Percentiles rank a stretch among this genome's conserved stretches.
Conservation (phyloP, 1,140 invertebrate genomes). For the Antheraea pernyi region DNA sequence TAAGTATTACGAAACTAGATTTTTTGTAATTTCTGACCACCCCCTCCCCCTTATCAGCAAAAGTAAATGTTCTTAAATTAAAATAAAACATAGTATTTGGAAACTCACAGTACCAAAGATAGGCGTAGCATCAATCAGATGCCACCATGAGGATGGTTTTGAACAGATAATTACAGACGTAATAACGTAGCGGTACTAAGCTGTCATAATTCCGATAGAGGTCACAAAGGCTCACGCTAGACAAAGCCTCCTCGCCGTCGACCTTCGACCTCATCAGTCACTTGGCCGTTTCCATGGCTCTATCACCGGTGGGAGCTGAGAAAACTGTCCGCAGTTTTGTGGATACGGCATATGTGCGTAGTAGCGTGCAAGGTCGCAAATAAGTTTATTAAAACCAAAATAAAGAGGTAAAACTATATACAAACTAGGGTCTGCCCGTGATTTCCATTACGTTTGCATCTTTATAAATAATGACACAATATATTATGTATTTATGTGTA, state of each 20-base stretch:
- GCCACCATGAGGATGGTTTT: neutral
- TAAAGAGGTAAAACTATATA: too few relatives aligned
- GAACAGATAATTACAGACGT: slow-evolving; percentile 7
- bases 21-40: too few relatives aligned
- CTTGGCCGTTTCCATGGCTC: slow-evolving; percentile 13
- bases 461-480: too few relatives aligned
- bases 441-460: too few relatives aligned
- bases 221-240: slow-evolving; percentile 22
- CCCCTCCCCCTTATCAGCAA: too few relatives aligned
- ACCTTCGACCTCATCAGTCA: slow-evolving; percentile 39
- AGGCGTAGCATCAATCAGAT: neutral
- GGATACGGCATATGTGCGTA: neutral
- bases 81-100: too few relatives aligned
- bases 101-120: neutral
- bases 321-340: neutral
- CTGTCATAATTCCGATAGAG: slow-evolving; percentile 24
- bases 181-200: slow-evolving; percentile 41
- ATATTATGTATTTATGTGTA: too few relatives aligned
- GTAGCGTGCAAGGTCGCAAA: neutral
- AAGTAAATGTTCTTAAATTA: too few relatives aligned
- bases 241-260: slow-evolving; percentile 32
- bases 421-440: too few relatives aligned
- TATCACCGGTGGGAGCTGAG: slow-evolving; percentile 20
- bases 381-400: too few relatives aligned
- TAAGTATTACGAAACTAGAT: too few relatives aligned